Conservation (phyloP, 37 sponge, comb jelly and placozoan species). For the Sycon ciliatum region DNA sequence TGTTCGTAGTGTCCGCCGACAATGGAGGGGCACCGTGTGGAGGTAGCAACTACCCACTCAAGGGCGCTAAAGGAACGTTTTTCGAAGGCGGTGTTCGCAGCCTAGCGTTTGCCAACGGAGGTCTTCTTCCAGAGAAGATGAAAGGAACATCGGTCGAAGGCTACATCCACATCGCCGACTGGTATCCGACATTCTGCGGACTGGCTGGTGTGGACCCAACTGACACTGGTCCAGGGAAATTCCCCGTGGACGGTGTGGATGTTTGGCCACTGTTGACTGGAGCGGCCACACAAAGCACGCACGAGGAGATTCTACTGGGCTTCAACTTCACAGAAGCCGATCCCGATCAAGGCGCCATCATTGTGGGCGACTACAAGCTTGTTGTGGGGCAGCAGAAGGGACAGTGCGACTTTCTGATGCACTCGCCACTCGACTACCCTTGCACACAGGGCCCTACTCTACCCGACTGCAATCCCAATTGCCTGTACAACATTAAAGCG, state of each 20-base stretch:
- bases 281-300: not conserved
- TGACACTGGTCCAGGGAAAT: slow-evolving; percentile 29
- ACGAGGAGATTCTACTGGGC: slow-evolving; percentile 29
- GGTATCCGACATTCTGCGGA: slow-evolving; percentile 33
- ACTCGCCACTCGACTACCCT: slow-evolving; percentile 16
- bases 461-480: slow-evolving; percentile 2
- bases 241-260: slow-evolving; percentile 34
- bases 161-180: slow-evolving; percentile 37
- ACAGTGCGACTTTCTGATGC: slow-evolving; percentile 26
- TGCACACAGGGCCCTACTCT: not conserved
- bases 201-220: slow-evolving; percentile 28
- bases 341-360: slow-evolving; percentile 37
- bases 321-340: slow-evolving; percentile 15
- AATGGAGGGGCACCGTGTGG: slow-evolving; percentile 41
- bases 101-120: slow-evolving; percentile 37
- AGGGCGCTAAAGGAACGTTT: slow-evolving; percentile 30
- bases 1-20: slow-evolving; percentile 34
- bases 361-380: slow-evolving; percentile 25
- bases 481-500: slow-evolving; percentile 12
- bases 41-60: slow-evolving; percentile 45
- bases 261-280: slow-evolving; percentile 35
- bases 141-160: too few relatives aligned
- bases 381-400: too few relatives aligned
- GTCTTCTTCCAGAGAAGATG: too few relatives aligned
- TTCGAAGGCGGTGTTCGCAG: slow-evolving; percentile 44